These are phyloP conservation scores for Archegozetes longisetosus DNA, from an alignment of 1,140 invertebrate genomes.

Conservation along the genomic window DNA sequence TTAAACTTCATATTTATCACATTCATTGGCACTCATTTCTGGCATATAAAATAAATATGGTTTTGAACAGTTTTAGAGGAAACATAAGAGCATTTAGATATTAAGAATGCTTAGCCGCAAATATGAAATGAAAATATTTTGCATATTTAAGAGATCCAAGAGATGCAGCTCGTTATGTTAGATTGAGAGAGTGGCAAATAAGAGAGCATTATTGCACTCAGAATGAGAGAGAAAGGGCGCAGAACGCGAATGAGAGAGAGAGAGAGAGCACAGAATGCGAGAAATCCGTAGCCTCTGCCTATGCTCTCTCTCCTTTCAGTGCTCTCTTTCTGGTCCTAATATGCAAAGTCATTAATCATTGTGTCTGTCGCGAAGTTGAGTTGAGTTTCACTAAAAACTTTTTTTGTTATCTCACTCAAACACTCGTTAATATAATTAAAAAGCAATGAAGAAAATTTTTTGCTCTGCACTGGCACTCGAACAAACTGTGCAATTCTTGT, in stretches of 20 bases:
- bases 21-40: not conserved
- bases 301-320: not conserved
- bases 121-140: not conserved
- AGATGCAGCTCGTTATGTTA: not conserved
- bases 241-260: not conserved
- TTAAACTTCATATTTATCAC: not conserved
- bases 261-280: not conserved
- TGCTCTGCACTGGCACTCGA: not conserved
- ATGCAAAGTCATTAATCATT: constrained; percentile 16
- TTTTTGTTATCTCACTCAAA: constrained; percentile 15
- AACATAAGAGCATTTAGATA: not conserved
- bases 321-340: constrained; percentile 1
- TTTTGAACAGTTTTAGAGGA: not conserved
- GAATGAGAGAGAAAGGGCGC: not conserved
- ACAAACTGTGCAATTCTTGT: not conserved
- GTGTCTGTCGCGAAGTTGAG: constrained; percentile 5
- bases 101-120: not conserved
- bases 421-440: constrained; percentile 17
- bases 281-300: not conserved
- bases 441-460: constrained; percentile 10
- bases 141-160: not conserved
- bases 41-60: not conserved
- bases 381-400: constrained; percentile 7
- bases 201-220: not conserved
- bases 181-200: not conserved